Evolutionary conservation across 2,797 vertebrate genomes (phyloP).

Genomic region (Anisognathus igniventris): DNA sequence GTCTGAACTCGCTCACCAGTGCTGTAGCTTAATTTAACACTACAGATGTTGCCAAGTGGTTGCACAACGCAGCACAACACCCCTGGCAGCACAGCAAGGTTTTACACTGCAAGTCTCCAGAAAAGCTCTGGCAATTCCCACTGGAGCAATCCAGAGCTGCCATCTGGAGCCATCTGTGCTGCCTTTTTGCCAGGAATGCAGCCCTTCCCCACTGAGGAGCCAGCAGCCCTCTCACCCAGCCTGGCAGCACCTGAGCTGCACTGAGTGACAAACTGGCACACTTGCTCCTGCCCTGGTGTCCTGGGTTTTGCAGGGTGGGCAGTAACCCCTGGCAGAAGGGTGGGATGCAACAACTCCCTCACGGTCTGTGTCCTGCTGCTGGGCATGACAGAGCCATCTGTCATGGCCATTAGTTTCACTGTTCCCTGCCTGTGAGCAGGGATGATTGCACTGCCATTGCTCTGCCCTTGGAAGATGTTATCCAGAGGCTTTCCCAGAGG

Average conservation of each 20-base stretch:
- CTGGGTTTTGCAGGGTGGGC: background rate
- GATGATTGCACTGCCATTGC: background rate
- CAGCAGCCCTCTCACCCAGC: background rate
- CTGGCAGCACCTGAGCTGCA: background rate
- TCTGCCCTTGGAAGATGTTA: constrained; percentile 10
- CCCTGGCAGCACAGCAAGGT: background rate
- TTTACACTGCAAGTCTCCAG: background rate
- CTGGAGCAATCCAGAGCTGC: background rate
- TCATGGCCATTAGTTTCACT: background rate
- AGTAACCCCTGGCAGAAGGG: background rate
- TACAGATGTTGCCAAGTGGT: background rate
- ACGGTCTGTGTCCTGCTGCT: background rate
- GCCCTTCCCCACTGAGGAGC: background rate
- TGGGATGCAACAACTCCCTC: background rate
- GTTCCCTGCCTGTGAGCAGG: background rate
- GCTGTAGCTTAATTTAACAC: background rate
- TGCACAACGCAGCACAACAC: background rate
- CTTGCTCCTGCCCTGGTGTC: background rate
- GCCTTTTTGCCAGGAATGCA: background rate
- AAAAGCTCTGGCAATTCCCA: constrained; percentile 4
- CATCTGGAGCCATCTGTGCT: constrained; percentile 42
- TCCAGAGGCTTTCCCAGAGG: background rate
- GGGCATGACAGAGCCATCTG: background rate
- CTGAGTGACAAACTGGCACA: background rate
- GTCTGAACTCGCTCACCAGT: background rate